Evolutionary conservation across 2,113 vertebrate genomes (phyloP), one percentile per base, ranked within the genome.

Genomic region (Delphinapterus leucas): DNA sequence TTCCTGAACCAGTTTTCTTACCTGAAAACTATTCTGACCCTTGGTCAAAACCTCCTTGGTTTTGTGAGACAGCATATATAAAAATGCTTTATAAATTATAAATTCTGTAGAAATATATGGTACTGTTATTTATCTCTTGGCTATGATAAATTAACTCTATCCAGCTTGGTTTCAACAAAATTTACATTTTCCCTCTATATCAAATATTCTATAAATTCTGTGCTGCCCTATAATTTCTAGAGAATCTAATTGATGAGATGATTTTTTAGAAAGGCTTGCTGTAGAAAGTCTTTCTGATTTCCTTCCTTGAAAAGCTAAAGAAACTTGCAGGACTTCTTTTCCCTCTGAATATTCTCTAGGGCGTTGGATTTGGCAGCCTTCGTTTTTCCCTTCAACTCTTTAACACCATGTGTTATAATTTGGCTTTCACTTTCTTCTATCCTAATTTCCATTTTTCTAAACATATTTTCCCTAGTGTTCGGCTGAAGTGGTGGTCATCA

Each of bases 391-490:
- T 89, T 93, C n/a, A 36, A 49, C 3, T 90, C 14, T 90, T 12
- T 84, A 38, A 77, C 13, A 73, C 23, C 33, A 28, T 73, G 55
- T 55, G 44, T 28, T 94, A 21, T 17, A 31, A 93, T 85, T 89
- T 89, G 82, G 38, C 49, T 91, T 91, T 96, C 20, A 31, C 61
- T 86, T 83, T 60, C 47, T 89, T 91, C 44, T 49, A 25, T 55
- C 47, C 63, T 70, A 58, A 88, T 93, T 97, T 93, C 61, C 71
- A 86, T 96, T 85, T 94, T 88, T 38, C 70, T 87, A 49, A 94
- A 15, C 21, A 68, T 67, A n/a, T 74, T 89, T 79, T 76, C 58
- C 53, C 93, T 44, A 7, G 13, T 33, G 28, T 23, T 23, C 31
- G 26, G 8, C 36, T 74, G 65, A 94, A 85, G 55, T 26, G 58